Base-by-base conservation (phyloP, 2,888 invertebrate genomes). In the Eristalis pertinax region DNA sequence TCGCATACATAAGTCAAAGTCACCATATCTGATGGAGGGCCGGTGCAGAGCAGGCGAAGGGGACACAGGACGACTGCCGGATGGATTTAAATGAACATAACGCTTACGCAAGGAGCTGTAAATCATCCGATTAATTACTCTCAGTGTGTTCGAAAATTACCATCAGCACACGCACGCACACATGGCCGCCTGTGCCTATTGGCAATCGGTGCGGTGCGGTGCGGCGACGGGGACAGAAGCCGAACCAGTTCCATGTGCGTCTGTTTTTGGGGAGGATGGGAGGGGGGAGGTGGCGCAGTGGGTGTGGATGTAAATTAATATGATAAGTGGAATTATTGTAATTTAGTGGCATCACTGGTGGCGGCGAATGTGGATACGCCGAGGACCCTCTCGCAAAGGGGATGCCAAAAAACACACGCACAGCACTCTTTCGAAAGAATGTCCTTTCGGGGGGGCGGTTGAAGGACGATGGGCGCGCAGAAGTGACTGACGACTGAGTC, bases 41-140 rank as follows among this genome's bases (percentile, higher is more conserved):
- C 13, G 38, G n/a, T 19, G 58, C 35, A 50, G 43, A 32, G 15
- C 26, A 32, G 58, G n/a, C 69, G 62, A 32, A 63, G 15, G 62
- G 88, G 88, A 84, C 85, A 89, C 89, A 86, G 88, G 85, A 85
- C 84, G 89, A 90, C 87, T 88, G 85, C 84, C 88, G 81, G 85
- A 83, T 84, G 78, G 84, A 73, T 78, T 68, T 84, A 73, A 67
- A 75, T 64, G 81, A 74, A 88, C 77, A 90, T 89, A 90, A 90
- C 87, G 90, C 89, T 89, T 85, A 89, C 89, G 89, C 89, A 90
- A 89, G 90, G 88, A 88, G 89, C 89, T 89, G 90, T 91, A 91
- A 91, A 91, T 91, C 91, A 91, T 89, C 88, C 89, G 91, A 91
- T 91, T 91, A 91, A 91, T 90, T 91, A 91, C 89, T 85, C 84